Evolutionary conservation across 1,140 invertebrate genomes (phyloP).

Genomic region (Hycleus phaleratus): DNA sequence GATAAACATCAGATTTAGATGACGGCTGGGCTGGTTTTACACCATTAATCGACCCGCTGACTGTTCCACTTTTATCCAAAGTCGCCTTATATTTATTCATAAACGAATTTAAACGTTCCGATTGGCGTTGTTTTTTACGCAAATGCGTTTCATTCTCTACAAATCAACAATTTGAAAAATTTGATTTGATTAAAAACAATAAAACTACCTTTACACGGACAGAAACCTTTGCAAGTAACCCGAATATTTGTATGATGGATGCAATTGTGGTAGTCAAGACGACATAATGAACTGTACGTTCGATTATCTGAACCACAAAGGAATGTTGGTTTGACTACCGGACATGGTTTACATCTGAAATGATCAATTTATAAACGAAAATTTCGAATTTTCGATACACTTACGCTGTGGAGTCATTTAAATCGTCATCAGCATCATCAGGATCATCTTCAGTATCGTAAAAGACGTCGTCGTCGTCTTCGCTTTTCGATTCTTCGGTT

Average conservation of each 20-base stretch:
- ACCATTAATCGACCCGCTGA: conserved; percentile 38
- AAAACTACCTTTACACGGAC: conserved; percentile 69
- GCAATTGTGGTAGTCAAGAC: conserved; percentile 87
- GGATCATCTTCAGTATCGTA: conserved; percentile 64
- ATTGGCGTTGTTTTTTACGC: conserved; percentile 54
- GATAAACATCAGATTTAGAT: conserved; percentile 45
- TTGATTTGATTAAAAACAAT: conserved; percentile 2
- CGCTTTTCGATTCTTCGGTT: conserved; percentile 37
- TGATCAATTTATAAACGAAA: neutral
- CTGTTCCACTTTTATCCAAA: conserved; percentile 37
- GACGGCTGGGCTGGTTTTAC: conserved; percentile 36
- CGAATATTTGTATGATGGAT: conserved; percentile 70
- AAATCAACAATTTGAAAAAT: conserved; percentile 23
- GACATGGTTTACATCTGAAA: conserved; percentile 69
- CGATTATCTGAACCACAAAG: conserved; percentile 84
- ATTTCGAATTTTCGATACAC: conserved; percentile 18
- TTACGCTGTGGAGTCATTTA: conserved; percentile 44
- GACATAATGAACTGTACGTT: conserved; percentile 85
- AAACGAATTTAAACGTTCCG: conserved; percentile 52
- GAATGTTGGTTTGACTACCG: conserved; percentile 71
- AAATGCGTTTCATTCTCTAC: conserved; percentile 48
- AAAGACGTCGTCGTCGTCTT: conserved; percentile 62
- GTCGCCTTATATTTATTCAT: conserved; percentile 61
- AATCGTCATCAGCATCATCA: conserved; percentile 52
- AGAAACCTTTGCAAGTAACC: conserved; percentile 80